Evolutionary conservation across 2,888 invertebrate species (phyloP).

Genomic region (Marronus borbonicus): DNA sequence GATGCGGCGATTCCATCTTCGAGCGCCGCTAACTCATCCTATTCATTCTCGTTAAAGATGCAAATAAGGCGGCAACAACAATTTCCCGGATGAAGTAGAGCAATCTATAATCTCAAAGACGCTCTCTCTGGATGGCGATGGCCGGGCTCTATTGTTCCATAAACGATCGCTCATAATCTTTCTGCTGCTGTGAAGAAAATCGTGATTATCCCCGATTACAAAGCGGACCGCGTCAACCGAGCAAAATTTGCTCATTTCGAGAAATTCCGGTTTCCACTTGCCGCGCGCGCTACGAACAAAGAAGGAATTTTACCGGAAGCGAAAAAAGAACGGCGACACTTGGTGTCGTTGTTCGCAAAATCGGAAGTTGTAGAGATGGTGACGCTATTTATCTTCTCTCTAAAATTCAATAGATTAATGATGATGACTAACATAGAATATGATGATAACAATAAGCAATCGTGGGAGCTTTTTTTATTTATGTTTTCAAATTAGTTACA

Average conservation of each 20-base stretch:
- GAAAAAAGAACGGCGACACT: no score
- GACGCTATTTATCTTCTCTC: no score
- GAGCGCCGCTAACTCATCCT: neutral
- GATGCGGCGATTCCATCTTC: neutral
- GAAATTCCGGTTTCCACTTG: constrained; percentile 20
- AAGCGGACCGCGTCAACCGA: constrained; percentile 54
- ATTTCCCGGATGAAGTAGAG: constrained; percentile 61
- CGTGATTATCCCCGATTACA: constrained; percentile 59
- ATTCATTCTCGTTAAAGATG: constrained; percentile 60
- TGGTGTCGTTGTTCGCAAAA: no score
- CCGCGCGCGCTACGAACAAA: neutral
- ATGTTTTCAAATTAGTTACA: no score
- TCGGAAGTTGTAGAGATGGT: no score
- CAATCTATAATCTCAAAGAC: constrained; percentile 60
- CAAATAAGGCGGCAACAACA: constrained; percentile 62
- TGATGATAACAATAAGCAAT: no score
- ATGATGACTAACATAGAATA: no score
- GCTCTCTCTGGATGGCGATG: constrained; percentile 43
- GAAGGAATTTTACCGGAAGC: neutral
- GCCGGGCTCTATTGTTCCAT: constrained; percentile 57
- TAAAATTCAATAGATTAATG: no score
- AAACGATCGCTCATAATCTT: constrained; percentile 61
- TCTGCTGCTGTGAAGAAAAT: constrained; percentile 52
- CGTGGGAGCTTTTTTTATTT: no score
- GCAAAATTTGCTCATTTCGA: constrained; percentile 56